These are phyloP conservation scores for Vanessa atalanta DNA, from an alignment of 1,140 invertebrate genomes.

Conservation along the genomic window DNA sequence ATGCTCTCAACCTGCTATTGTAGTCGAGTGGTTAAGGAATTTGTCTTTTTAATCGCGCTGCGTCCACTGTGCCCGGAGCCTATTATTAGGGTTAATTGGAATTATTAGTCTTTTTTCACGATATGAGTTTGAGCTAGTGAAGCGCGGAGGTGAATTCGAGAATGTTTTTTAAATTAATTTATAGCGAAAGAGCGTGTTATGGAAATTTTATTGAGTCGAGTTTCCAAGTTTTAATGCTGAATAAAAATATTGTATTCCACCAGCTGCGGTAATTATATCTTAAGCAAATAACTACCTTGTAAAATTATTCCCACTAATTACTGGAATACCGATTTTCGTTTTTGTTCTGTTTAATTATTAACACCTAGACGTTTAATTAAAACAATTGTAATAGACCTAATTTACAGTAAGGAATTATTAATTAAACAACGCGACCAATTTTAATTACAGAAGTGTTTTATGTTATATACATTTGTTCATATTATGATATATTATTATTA, in stretches of 20 bases:
- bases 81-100: constrained; percentile 81
- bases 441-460: too few relatives aligned
- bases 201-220: constrained; percentile 30
- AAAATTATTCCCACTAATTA: not conserved
- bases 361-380: too few relatives aligned
- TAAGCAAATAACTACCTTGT: not conserved
- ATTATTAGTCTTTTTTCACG: constrained; percentile 73
- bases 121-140: constrained; percentile 37
- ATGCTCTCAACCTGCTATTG: constrained; percentile 74
- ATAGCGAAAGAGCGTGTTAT: constrained; percentile 60
- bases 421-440: too few relatives aligned
- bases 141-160: constrained; percentile 41
- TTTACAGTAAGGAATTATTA: too few relatives aligned
- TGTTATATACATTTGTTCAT: too few relatives aligned
- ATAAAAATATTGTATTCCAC: not conserved
- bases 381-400: too few relatives aligned
- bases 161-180: constrained; percentile 70
- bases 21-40: constrained; percentile 75
- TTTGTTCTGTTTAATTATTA: too few relatives aligned
- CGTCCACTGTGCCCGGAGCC: constrained; percentile 64
- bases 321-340: not conserved
- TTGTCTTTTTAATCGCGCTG: constrained; percentile 79
- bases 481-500: too few relatives aligned
- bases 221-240: constrained; percentile 10
- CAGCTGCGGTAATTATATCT: constrained; percentile 2